phyloP scores from a whole-genome alignment of 2,113 vertebrate genomes.

The Cyanistes caeruleus region DNA sequence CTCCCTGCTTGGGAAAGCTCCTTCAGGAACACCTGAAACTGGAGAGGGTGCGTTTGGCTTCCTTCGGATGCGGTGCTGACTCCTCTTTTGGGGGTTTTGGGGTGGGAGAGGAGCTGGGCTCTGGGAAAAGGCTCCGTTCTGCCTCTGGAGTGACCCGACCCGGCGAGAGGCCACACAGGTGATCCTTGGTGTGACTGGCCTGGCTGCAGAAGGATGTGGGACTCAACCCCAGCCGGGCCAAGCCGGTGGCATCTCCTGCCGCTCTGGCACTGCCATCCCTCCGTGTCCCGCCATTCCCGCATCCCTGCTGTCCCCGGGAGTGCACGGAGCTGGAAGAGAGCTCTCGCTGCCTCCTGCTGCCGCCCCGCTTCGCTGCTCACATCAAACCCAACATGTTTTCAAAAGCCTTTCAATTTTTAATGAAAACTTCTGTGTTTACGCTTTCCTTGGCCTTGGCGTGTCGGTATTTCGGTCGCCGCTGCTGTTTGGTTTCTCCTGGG shows the following conservation, averaged over 20 bases:
- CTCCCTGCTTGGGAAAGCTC: background rate
- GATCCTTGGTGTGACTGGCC: background rate
- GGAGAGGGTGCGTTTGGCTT: background rate
- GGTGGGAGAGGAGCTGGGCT: background rate
- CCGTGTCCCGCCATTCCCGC: fast-evolving
- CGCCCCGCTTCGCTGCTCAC: background rate
- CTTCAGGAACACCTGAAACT: background rate
- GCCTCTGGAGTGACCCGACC: background rate
- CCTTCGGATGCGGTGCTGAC: fast-evolving
- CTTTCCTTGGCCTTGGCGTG: fast-evolving
- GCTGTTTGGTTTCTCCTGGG: background rate
- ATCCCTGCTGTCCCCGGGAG: background rate
- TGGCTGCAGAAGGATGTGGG: background rate
- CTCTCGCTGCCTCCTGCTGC: background rate
- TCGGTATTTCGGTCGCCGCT: fast-evolving
- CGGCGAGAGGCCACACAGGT: fast-evolving
- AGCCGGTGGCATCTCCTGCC: background rate
- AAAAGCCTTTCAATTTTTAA: background rate
- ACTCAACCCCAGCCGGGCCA: fast-evolving
- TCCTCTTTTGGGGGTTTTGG: background rate
- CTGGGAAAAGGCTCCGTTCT: background rate
- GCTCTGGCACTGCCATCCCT: fast-evolving
- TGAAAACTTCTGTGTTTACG: background rate
- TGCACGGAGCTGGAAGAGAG: background rate
- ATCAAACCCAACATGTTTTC: background rate